These are phyloP conservation scores for Eidolon dupreanum DNA, from an alignment of 2,797 vertebrate species.

Conservation along the genomic window DNA sequence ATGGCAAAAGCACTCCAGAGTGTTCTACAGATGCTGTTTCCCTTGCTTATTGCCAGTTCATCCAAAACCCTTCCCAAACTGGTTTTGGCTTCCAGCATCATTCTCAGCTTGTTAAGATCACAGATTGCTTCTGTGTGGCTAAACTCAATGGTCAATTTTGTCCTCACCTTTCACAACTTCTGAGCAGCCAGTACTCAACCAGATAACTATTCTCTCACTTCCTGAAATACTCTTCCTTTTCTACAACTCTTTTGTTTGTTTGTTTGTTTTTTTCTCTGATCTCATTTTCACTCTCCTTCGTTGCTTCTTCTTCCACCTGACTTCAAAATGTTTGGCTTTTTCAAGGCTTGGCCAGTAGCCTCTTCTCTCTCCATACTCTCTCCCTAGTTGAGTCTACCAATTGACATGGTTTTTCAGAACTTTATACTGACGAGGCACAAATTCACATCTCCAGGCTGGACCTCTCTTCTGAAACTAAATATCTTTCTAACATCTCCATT, in stretches of 20 bases:
- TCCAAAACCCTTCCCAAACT: background rate
- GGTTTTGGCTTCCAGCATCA: background rate
- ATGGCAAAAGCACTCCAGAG: background rate
- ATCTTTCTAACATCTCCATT: background rate
- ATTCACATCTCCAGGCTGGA: background rate
- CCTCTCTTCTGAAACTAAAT: background rate
- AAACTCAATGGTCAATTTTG: background rate
- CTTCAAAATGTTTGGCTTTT: background rate
- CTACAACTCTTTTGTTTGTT: background rate
- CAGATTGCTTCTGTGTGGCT: background rate
- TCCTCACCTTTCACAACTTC: background rate
- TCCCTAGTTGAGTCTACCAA: no score
- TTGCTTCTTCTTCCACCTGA: background rate
- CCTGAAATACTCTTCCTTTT: background rate
- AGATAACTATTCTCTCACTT: background rate
- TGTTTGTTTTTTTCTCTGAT: background rate
- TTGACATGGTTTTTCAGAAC: background rate
- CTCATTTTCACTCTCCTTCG: background rate
- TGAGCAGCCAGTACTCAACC: background rate
- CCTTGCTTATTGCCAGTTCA: background rate
- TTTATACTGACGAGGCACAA: background rate
- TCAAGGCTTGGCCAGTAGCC: background rate
- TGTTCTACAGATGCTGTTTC: background rate
- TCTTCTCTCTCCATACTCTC: background rate
- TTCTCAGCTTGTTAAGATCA: background rate